phyloP scores from a whole-genome alignment of 1,140 invertebrate genomes.

The Stegodyphus mimosarum region DNA sequence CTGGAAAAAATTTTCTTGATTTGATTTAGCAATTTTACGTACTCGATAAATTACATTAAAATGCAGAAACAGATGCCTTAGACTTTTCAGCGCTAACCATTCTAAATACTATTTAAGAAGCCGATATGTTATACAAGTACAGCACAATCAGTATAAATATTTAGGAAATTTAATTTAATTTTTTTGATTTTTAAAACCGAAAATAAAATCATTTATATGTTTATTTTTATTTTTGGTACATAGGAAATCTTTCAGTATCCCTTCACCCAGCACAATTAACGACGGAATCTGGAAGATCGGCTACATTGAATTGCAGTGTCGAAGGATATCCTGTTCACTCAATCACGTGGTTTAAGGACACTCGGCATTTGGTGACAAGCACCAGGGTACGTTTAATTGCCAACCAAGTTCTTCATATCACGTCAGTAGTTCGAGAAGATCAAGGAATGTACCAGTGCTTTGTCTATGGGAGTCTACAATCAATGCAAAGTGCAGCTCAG shows the following conservation, averaged over 20 bases:
- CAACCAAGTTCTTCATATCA: slow-evolving; percentile 64
- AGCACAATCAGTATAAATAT: too few species aligned
- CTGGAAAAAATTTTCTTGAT: too few species aligned
- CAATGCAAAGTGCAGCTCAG: slow-evolving; percentile 67
- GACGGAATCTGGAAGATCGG: slow-evolving; percentile 64
- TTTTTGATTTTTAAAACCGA: too few species aligned
- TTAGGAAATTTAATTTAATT: too few species aligned
- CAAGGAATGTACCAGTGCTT: slow-evolving; percentile 71
- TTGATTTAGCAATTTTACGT: too few species aligned
- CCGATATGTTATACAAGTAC: too few species aligned
- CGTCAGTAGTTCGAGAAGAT: slow-evolving; percentile 66
- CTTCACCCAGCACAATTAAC: slow-evolving; percentile 66
- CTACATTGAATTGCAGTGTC: slow-evolving; percentile 63
- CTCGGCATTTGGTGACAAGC: slow-evolving; percentile 43
- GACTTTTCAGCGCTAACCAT: too few species aligned
- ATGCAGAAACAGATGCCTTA: too few species aligned
- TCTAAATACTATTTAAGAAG: too few species aligned
- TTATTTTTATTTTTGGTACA: too few species aligned
- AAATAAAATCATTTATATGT: too few species aligned
- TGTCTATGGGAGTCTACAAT: slow-evolving; percentile 66
- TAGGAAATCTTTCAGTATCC: slow-evolving; percentile 66
- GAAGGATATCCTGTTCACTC: slow-evolving; percentile 66
- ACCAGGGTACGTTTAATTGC: slow-evolving; percentile 44
- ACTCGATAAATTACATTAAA: too few species aligned
- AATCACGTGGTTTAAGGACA: slow-evolving; percentile 68